Evolutionary conservation across 2,888 invertebrate genomes (phyloP).

Genomic region (Drosophila pseudotakahashii): DNA sequence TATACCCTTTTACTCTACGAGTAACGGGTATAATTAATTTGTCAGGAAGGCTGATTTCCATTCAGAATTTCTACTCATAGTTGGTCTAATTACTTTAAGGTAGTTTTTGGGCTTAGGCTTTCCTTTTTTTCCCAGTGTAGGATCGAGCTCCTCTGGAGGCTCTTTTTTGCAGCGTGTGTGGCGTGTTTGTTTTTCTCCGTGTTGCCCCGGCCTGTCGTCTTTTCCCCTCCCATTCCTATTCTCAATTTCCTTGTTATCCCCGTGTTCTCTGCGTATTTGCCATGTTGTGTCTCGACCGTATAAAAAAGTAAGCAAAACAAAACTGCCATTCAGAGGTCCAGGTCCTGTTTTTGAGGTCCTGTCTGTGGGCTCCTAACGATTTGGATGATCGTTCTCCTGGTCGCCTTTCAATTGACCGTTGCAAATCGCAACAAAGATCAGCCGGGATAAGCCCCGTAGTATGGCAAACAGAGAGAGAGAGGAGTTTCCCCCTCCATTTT

Average conservation of each 20-base stretch:
- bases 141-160: conserved; percentile 7
- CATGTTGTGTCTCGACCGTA: conserved; percentile 39
- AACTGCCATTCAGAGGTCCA: conserved; percentile 15
- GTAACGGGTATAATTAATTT: too few species aligned
- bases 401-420: conserved; percentile 82
- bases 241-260: conserved; percentile 45
- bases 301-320: conserved; percentile 70
- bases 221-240: background rate
- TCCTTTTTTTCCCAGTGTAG: background rate
- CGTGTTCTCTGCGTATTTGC: conserved; percentile 38
- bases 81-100: too few species aligned
- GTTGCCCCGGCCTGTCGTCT: conserved; percentile 7
- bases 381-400: conserved; percentile 68
- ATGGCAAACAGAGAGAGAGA: conserved; percentile 48
- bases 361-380: conserved; percentile 40
- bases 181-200: conserved; percentile 58
- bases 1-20: too few species aligned
- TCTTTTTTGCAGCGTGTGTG: conserved; percentile 24
- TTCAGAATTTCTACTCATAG: too few species aligned
- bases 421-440: conserved; percentile 79
- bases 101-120: too few species aligned
- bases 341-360: conserved; percentile 12
- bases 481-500: conserved; percentile 2
- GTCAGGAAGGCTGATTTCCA: too few species aligned
- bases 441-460: conserved; percentile 78